A percentile compares a stretch with the other conserved stretches of the same genome.
Evolutionary conservation across 2,888 invertebrate species (phyloP).

Genomic region (Andrena fulva): DNA sequence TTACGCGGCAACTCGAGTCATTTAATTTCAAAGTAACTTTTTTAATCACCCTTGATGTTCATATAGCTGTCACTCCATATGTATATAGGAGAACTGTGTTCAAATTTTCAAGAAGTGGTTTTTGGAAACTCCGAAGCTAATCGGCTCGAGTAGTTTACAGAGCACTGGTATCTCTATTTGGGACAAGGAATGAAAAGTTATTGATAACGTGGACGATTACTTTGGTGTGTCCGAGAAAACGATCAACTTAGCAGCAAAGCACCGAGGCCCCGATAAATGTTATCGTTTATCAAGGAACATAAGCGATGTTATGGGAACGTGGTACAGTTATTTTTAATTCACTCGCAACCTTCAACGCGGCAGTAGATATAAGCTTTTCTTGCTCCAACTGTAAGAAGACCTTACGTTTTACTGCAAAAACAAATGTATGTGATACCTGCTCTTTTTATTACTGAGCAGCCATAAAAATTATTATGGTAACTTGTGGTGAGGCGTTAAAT

Average conservation of each 20-base stretch:
- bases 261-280: conserved; percentile 54
- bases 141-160: background rate
- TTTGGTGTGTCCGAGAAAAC: conserved; percentile 37
- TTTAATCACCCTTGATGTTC: too few species aligned
- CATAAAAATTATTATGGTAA: background rate
- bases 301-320: conserved; percentile 34
- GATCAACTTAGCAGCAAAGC: conserved; percentile 43
- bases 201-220: conserved; percentile 45
- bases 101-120: too few species aligned
- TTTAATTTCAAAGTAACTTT: too few species aligned
- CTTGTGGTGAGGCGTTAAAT: background rate
- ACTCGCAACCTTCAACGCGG: background rate
- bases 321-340: conserved; percentile 35
- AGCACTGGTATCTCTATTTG: conserved; percentile 19
- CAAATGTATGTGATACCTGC: background rate
- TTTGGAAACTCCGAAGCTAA: background rate
- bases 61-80: too few species aligned
- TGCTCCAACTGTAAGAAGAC: background rate
- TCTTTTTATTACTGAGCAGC: background rate
- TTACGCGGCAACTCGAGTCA: too few species aligned
- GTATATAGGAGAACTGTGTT: too few species aligned
- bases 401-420: background rate
- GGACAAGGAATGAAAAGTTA: conserved; percentile 27
- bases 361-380: conserved; percentile 7
- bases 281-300: conserved; percentile 57